phyloP scores from a whole-genome alignment of 2,888 invertebrate genomes.

The Cynaeus angustus region DNA sequence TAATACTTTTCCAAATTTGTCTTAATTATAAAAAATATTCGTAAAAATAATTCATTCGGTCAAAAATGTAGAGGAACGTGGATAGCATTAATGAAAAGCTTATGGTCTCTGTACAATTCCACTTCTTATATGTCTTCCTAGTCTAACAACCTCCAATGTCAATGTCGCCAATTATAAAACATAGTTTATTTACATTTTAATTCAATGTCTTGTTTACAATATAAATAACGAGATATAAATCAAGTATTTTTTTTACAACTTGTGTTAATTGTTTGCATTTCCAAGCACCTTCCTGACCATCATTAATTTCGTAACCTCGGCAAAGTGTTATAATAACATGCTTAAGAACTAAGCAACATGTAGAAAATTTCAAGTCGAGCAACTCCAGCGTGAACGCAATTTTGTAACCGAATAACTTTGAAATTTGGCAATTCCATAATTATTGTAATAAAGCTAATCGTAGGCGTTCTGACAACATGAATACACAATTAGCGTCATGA shows the following conservation, averaged over 20 bases:
- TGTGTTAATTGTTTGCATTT: too few relatives aligned
- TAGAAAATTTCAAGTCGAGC: not conserved
- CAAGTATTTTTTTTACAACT: too few relatives aligned
- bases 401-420: not conserved
- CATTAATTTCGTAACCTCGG: slow-evolving; percentile 1
- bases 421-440: slow-evolving; percentile 5
- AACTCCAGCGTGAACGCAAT: too few relatives aligned
- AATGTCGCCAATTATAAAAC: not conserved
- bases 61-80: too few relatives aligned
- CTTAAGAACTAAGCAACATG: not conserved
- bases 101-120: not conserved
- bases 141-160: not conserved
- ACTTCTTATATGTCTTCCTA: not conserved
- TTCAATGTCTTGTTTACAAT: not conserved
- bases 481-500: slow-evolving; percentile 22
- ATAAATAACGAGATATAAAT: not conserved
- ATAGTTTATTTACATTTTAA: not conserved
- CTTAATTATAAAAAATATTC: too few relatives aligned
- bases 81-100: too few relatives aligned
- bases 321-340: slow-evolving; percentile 10
- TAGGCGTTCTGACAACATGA: slow-evolving; percentile 25
- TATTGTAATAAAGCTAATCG: slow-evolving; percentile 25
- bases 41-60: too few relatives aligned
- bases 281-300: too few relatives aligned
- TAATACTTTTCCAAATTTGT: too few relatives aligned